Percentiles rank a stretch among this genome's conserved stretches.
Evolutionary conservation across 2,888 invertebrate species (phyloP).

Genomic region (Troides aeacus): DNA sequence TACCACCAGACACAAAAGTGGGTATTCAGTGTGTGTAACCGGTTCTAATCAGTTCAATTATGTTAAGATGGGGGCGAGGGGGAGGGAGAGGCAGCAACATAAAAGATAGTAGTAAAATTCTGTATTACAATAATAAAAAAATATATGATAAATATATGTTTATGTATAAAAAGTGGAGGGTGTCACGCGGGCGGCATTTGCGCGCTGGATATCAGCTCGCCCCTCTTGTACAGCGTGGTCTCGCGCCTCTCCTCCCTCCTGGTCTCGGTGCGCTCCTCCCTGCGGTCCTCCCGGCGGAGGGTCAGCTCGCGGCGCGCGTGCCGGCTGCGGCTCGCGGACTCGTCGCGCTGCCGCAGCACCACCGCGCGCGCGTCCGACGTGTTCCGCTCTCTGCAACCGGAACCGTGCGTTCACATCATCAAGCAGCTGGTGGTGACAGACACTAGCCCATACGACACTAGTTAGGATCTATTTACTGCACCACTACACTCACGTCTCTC

Average conservation of each 20-base stretch:
- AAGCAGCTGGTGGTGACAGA: no score
- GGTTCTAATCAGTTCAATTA: no score
- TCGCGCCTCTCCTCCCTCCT: conserved; percentile 48
- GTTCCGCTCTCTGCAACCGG: conserved; percentile 69
- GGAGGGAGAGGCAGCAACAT: no score
- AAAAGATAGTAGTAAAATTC: conserved; percentile 25
- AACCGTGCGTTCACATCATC: no score
- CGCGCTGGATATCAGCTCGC: conserved; percentile 90
- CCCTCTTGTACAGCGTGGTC: conserved; percentile 86
- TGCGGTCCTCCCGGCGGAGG: conserved; percentile 64
- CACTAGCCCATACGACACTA: no score
- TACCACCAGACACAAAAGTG: no score
- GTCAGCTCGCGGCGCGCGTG: conserved; percentile 36
- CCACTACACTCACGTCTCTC: no score
- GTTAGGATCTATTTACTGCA: no score
- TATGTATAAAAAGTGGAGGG: conserved; percentile 68
- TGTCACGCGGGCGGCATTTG: conserved; percentile 72
- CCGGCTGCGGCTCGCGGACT: conserved; percentile 59
- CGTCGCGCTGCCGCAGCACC: conserved; percentile 64
- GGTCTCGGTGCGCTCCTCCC: conserved; percentile 42
- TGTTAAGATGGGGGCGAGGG: no score
- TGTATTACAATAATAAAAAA: conserved; percentile 27
- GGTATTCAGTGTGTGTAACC: no score
- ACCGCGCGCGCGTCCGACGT: conserved; percentile 70
- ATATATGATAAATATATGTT: conserved; percentile 69